Base-by-base conservation (phyloP, 2,888 invertebrate genomes). In the Alloplasta piceator region DNA sequence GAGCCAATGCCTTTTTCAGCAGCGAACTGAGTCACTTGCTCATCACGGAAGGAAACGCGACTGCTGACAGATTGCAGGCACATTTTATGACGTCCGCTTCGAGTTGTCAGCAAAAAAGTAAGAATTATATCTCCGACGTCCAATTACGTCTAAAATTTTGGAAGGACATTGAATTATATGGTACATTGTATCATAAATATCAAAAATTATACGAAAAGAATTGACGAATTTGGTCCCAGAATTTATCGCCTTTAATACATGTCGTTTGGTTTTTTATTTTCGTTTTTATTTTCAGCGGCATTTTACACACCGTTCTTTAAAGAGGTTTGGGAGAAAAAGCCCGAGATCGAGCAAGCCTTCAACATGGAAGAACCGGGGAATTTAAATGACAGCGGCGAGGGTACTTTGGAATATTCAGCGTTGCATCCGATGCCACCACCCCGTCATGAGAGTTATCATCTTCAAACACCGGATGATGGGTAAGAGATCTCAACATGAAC, bases 281-380 rank as follows among this genome's bases (percentile, higher is more conserved):
- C 78, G 36, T 70, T 75, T 38, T 50, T 73, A 78, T 82, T 93
- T 93, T 0, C 93, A 98, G 97, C 98, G 89, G 97, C 98, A 41
- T 98, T 98, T 92, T 98, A 98, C 92, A 97, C 97, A 61, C 98
- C 98, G 61, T 98, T 98, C 94, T 97, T 98, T 93, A 98, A 98
- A 92, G 98, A 98, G 92, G 98, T 98, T 26, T 98, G 98, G 98
- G 98, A 98, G 92, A 97, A 97, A 87, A 98, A 98, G 88, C 97
- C 97, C 39, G 98, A 98, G 93, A 98, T 98, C 72, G 98, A 98
- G 91, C 97, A 97, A 90, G 96, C 98, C 14, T 97, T 97, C 92
- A 96, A 98, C 84, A 95, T 98, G 95, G 97, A 97, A 90, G 97
- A 97, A 88, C 94, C 94, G 0, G 91, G 92, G 6, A 92, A 92